phyloP scores from a whole-genome alignment of 1,140 invertebrate genomes.

The Maconellicoccus hirsutus region DNA sequence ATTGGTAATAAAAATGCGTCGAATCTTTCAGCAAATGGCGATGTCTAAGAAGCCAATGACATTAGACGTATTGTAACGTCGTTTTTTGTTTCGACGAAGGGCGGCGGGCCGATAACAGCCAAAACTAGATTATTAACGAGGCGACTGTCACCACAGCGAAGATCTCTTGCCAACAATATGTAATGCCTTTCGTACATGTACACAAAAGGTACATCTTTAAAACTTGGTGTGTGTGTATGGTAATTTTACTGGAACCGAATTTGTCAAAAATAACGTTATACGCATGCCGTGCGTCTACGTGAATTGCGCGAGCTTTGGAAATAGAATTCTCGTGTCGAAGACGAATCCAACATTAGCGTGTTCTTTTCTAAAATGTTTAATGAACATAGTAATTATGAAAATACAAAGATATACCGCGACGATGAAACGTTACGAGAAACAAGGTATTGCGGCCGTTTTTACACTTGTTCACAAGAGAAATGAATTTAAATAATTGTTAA shows the following conservation, averaged over 20 bases:
- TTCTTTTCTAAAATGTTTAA: too few relatives aligned
- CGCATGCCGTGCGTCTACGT: background rate
- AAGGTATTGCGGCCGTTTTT: too few relatives aligned
- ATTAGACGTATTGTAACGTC: background rate
- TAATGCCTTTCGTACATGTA: background rate
- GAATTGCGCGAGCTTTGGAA: too few relatives aligned
- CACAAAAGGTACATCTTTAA: background rate
- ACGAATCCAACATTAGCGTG: too few relatives aligned
- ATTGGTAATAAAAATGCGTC: too few relatives aligned
- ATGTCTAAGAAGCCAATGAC: slow-evolving; percentile 2
- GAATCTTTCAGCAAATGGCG: background rate
- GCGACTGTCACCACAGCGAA: background rate
- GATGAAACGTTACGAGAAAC: too few relatives aligned
- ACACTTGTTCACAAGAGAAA: too few relatives aligned
- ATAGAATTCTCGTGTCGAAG: too few relatives aligned
- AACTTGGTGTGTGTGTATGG: too few relatives aligned
- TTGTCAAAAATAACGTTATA: background rate
- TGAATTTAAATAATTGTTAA: too few relatives aligned
- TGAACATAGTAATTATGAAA: too few relatives aligned
- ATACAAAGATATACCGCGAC: too few relatives aligned
- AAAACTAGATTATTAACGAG: slow-evolving; percentile 4
- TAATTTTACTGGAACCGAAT: background rate
- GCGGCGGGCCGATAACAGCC: background rate
- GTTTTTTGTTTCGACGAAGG: background rate
- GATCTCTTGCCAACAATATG: background rate